Percentiles rank a stretch among this genome's conserved stretches.
phyloP scores from a whole-genome alignment of 2,888 invertebrate species.

The Acleris sparsana region DNA sequence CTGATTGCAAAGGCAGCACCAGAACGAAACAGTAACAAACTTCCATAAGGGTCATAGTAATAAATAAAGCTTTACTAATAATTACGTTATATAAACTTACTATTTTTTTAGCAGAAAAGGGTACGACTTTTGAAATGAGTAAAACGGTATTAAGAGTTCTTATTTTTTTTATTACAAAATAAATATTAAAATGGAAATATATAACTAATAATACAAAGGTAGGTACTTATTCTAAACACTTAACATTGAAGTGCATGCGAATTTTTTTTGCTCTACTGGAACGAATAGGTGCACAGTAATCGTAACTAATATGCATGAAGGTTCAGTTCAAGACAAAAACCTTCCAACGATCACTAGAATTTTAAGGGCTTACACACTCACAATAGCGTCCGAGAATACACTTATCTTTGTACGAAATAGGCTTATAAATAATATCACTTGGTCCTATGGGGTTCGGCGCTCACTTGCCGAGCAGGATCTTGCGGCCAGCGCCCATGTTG shows the following conservation, averaged over 20 bases:
- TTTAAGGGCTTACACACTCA: slow-evolving; percentile 64
- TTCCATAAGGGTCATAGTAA: too few species aligned
- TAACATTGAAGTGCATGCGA: slow-evolving; percentile 51
- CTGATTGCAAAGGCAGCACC: too few species aligned
- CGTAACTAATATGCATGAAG: slow-evolving; percentile 5
- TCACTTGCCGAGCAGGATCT: slow-evolving; percentile 96
- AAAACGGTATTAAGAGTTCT: slow-evolving; percentile 42
- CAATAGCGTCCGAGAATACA: slow-evolving; percentile 67
- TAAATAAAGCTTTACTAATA: too few species aligned
- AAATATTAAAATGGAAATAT: slow-evolving; percentile 78
- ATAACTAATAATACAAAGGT: slow-evolving; percentile 56
- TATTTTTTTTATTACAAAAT: slow-evolving; percentile 72
- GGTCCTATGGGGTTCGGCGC: slow-evolving; percentile 49
- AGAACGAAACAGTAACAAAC: too few species aligned
- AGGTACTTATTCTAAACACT: slow-evolving; percentile 69
- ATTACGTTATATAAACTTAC: too few species aligned
- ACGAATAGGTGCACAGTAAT: slow-evolving; percentile 20
- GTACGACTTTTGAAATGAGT: neutral
- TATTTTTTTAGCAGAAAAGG: neutral
- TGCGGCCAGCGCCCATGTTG: slow-evolving; percentile 94
- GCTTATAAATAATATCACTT: slow-evolving; percentile 81
- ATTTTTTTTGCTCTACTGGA: slow-evolving; percentile 38
- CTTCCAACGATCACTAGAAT: slow-evolving; percentile 62
- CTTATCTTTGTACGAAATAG: slow-evolving; percentile 74
- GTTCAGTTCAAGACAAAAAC: slow-evolving; percentile 42